Percentiles rank a stretch among this genome's conserved stretches.
These are phyloP conservation scores for Lontra canadensis DNA, from an alignment of 2,113 vertebrate species.

Conservation along the genomic window DNA sequence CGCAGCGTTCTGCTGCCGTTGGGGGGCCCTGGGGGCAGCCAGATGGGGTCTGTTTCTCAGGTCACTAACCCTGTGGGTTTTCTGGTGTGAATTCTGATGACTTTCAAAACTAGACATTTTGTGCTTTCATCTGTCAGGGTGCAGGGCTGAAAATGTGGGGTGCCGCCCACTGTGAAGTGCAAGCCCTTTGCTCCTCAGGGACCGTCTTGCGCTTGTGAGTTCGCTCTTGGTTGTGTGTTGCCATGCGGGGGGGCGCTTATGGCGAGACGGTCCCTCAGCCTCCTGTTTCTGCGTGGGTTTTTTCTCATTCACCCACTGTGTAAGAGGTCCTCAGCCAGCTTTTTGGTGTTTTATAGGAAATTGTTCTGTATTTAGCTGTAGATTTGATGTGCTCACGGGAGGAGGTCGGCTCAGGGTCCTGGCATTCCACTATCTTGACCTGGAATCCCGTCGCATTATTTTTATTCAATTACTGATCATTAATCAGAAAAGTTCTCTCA, in stretches of 20 bases:
- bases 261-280: neutral
- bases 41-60: neutral
- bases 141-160: neutral
- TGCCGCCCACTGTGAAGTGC: no score
- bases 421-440: neutral
- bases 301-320: neutral
- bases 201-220: neutral
- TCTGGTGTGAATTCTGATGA: neutral
- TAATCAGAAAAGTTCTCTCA: neutral
- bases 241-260: neutral
- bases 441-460: neutral
- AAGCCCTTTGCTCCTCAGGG: neutral
- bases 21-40: no score
- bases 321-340: neutral
- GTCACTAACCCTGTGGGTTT: neutral
- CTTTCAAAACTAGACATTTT: neutral
- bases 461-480: neutral
- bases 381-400: neutral
- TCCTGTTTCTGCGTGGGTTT: accelerated
- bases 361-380: neutral
- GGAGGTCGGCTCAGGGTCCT: neutral
- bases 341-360: neutral
- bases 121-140: neutral
- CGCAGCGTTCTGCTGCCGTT: neutral
- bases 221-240: neutral